Evolutionary conservation across 2,888 invertebrate species (phyloP), one percentile per base, ranked within the genome.

Genomic region (Phalera bucephala): DNA sequence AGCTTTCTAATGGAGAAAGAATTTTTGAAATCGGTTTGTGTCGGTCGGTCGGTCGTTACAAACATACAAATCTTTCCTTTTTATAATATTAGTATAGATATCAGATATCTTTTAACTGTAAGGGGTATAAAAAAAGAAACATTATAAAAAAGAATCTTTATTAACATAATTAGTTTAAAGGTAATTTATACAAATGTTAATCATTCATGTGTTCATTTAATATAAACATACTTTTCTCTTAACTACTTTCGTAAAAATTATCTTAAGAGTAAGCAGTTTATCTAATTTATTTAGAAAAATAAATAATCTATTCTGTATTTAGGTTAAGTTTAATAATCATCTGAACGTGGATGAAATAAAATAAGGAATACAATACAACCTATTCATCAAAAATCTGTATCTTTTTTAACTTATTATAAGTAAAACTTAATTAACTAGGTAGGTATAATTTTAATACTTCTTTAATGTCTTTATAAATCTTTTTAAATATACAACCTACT

Each of bases 181-280:
- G 49, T 32, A 43, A 38, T 26, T 40, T 39, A 31, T 22, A 10
- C 10, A 21, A 22, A 5, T 2, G 22, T 4, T 25, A 10, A 26
- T 13, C 12, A 26, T 26, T n/a, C 5, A 11, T 14, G 15, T 19
- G 28, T 40, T 40, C 43, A 27, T 37, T 34, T 47, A 22, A 36
- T 46, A 42, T 62, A 72, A 78, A 85, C 82, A 68, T 80, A 81
- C 77, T 64, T 74, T 74, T 43, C 83, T 83, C 86, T 86, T 86
- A 82, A 70, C 64, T 64, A 62, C 78, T 81, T 76, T 63, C 41
- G 63, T 61, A 59, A 70, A n/a, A 65, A 77, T 63, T 58, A 63
- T 62, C 55, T 62, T 72, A 86, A 87, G 85, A 85, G 84, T 74
- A 71, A 79, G 84, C 68, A 81, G 84, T 80, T 83, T 61, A 61